phyloP scores from a whole-genome alignment of 2,888 invertebrate genomes.

The Ptychoptera contaminata region DNA sequence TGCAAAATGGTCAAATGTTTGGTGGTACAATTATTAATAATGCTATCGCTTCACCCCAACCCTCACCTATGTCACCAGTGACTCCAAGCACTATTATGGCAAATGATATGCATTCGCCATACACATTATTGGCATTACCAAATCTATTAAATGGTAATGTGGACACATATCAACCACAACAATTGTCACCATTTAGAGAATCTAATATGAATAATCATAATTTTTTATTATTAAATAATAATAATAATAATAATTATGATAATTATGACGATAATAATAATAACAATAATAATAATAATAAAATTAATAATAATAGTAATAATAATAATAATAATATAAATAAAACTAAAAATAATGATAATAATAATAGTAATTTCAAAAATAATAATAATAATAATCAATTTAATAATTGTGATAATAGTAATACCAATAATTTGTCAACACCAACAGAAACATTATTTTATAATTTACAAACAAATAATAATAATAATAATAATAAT shows the following conservation, averaged over 20 bases:
- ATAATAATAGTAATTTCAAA: no score
- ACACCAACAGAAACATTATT: background rate
- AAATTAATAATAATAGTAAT: no score
- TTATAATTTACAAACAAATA: constrained; percentile 7
- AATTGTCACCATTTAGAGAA: background rate
- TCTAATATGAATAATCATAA: no score
- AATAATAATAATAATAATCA: no score
- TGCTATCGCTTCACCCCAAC: constrained; percentile 24
- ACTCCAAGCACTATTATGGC: constrained; percentile 18
- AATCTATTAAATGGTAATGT: constrained; percentile 11
- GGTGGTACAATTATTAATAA: constrained; percentile 12
- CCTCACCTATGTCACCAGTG: constrained; percentile 20
- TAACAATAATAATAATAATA: no score
- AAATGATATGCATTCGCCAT: constrained; percentile 26
- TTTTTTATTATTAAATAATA: no score
- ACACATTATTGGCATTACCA: constrained; percentile 10
- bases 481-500: constrained; percentile 11
- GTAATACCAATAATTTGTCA: background rate
- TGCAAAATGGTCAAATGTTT: constrained; percentile 21
- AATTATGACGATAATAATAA: no score
- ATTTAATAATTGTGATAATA: background rate
- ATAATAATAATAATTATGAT: no score
- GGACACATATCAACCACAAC: background rate
- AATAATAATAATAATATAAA: no score
- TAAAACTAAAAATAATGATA: constrained; percentile 28